Evolutionary conservation across 2,888 invertebrate species (phyloP).

Genomic region (Amphiduros pacificus): DNA sequence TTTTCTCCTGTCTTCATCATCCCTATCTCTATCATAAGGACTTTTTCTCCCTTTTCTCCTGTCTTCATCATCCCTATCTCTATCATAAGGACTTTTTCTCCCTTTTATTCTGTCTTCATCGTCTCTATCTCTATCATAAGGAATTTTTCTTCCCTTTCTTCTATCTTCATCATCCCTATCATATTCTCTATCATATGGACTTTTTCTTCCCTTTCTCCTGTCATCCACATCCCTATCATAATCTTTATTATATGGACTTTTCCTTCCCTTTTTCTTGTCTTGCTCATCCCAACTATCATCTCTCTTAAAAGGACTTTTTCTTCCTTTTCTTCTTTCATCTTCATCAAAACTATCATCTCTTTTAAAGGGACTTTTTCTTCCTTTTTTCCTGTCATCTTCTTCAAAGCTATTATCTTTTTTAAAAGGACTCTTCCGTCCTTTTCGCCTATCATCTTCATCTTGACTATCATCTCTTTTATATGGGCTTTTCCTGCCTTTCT

Average conservation of each 20-base stretch:
- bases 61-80: too few relatives aligned
- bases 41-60: not conserved
- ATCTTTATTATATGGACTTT: not conserved
- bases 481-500: not conserved
- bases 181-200: not conserved
- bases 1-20: too few relatives aligned
- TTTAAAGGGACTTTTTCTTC: slow-evolving; percentile 5
- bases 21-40: not conserved
- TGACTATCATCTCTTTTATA: too few relatives aligned
- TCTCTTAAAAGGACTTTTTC: slow-evolving; percentile 3
- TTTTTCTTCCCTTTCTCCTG: not conserved
- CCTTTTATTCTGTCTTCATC: not conserved
- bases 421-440: too few relatives aligned
- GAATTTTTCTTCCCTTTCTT: not conserved
- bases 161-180: not conserved
- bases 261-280: not conserved
- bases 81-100: not conserved
- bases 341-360: not conserved
- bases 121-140: not conserved
- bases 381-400: too few relatives aligned
- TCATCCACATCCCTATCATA: too few relatives aligned
- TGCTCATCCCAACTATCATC: not conserved
- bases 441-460: too few relatives aligned
- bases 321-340: not conserved
- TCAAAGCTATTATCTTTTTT: too few relatives aligned